Evolutionary conservation across 2,888 invertebrate genomes (phyloP).

Genomic region (Drosophila anceps): DNA sequence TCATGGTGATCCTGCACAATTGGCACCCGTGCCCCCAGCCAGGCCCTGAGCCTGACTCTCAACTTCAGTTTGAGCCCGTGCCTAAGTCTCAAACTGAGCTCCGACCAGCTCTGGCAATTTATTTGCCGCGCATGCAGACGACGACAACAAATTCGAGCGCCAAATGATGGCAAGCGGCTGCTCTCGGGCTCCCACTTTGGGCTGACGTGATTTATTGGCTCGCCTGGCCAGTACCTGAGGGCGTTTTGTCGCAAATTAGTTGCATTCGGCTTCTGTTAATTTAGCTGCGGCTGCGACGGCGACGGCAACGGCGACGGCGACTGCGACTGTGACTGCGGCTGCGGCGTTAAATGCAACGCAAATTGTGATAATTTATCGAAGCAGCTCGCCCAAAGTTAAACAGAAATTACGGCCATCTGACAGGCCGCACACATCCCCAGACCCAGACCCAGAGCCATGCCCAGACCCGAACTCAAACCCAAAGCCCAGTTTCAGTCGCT

Average conservation of each 20-base stretch:
- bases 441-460: not conserved
- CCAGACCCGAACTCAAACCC: not conserved
- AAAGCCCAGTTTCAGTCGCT: not conserved
- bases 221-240: conserved; percentile 69
- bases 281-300: conserved; percentile 59
- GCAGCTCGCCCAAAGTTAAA: conserved; percentile 70
- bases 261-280: conserved; percentile 82
- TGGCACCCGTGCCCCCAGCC: conserved; percentile 51
- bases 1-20: conserved; percentile 84
- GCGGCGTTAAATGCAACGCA: conserved; percentile 79
- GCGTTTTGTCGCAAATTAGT: conserved; percentile 83
- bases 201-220: conserved; percentile 80
- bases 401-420: conserved; percentile 76
- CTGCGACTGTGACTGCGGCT: conserved; percentile 35
- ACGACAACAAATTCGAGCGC: conserved; percentile 81
- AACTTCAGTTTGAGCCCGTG: conserved; percentile 36
- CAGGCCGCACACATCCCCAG: conserved; percentile 49
- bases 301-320: conserved; percentile 33
- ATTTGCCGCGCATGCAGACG: conserved; percentile 76
- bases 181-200: conserved; percentile 70
- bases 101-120: conserved; percentile 65
- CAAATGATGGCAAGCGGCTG: conserved; percentile 78
- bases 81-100: conserved; percentile 36
- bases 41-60: conserved; percentile 17
- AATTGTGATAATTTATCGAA: conserved; percentile 82